Percentiles rank a stretch among this genome's conserved stretches.
phyloP scores from a whole-genome alignment of 37 sponge, comb jelly and placozoan genomes.

The Mnemiopsis leidyi region DNA sequence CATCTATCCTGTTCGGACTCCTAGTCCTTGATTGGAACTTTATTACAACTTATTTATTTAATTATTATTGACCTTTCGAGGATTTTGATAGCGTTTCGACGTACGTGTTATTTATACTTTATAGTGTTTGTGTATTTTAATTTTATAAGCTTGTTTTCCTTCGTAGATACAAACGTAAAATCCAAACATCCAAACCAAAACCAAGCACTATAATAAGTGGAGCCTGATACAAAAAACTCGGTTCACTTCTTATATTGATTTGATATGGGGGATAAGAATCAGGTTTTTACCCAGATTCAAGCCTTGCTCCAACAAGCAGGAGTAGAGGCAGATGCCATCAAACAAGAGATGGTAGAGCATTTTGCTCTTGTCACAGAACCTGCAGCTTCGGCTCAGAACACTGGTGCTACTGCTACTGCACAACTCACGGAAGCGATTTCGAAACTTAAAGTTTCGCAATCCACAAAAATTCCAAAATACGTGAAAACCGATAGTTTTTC shows the following conservation, averaged over 20 bases:
- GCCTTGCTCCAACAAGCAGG: background rate
- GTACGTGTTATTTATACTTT: no score
- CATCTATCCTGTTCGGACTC: no score
- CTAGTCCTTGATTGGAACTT: no score
- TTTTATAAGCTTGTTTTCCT: no score
- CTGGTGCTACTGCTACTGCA: background rate
- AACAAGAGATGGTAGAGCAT: background rate
- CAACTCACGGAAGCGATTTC: background rate
- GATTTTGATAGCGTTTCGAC: no score
- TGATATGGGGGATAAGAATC: background rate
- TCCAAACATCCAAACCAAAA: no score
- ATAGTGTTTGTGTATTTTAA: no score
- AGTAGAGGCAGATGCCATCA: background rate
- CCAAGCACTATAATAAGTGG: conserved; percentile 8
- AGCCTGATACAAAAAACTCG: conserved; percentile 1
- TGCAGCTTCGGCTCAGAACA: background rate
- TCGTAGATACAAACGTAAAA: no score
- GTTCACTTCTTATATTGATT: no score
- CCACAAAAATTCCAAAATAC: background rate
- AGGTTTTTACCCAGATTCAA: background rate
- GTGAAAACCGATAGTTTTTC: background rate
- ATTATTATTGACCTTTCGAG: no score
- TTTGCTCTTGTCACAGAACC: background rate
- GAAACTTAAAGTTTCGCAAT: background rate
- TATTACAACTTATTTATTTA: no score